Percentiles rank a stretch among this genome's conserved stretches.
Conservation (phyloP, 2,113 vertebrate genomes). For the Grantiella picta region DNA sequence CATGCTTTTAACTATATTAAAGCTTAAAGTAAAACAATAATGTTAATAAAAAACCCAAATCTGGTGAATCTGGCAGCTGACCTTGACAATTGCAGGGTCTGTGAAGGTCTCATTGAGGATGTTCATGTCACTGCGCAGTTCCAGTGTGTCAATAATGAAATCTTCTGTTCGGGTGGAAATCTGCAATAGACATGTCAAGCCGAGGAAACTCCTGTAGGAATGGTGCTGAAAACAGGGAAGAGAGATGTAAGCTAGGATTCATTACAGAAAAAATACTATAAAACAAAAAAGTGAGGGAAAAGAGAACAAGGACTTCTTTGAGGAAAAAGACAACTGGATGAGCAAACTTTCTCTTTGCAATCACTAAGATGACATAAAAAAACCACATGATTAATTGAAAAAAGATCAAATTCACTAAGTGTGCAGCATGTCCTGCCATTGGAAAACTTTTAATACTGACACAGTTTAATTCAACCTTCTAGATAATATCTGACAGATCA, state of each 20-base stretch:
- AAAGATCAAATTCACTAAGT: background rate
- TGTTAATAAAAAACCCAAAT: background rate
- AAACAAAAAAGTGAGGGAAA: background rate
- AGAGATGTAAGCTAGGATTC: background rate
- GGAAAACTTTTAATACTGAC: background rate
- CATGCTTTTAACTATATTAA: background rate
- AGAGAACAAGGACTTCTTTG: background rate
- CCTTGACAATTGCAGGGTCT: slow-evolving; percentile 89
- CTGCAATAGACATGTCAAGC: slow-evolving; percentile 94
- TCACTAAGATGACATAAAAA: background rate
- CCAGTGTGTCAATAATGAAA: slow-evolving; percentile 89
- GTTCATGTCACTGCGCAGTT: slow-evolving; percentile 88
- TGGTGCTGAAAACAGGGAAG: slow-evolving; percentile 79
- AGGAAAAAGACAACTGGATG: background rate
- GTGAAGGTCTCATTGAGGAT: slow-evolving; percentile 95
- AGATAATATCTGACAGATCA: background rate
- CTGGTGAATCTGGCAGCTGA: slow-evolving; percentile 54
- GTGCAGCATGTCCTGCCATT: background rate
- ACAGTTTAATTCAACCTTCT: background rate
- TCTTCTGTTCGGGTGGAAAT: slow-evolving; percentile 93
- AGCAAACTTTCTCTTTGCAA: background rate
- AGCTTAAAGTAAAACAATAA: background rate
- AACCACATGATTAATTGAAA: background rate
- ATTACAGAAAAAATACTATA: background rate
- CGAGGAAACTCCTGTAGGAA: slow-evolving; percentile 93